Evolutionary conservation across 2,113 vertebrate species (phyloP), one percentile per base, ranked within the genome.

Genomic region (Phylloscopus trochilus): DNA sequence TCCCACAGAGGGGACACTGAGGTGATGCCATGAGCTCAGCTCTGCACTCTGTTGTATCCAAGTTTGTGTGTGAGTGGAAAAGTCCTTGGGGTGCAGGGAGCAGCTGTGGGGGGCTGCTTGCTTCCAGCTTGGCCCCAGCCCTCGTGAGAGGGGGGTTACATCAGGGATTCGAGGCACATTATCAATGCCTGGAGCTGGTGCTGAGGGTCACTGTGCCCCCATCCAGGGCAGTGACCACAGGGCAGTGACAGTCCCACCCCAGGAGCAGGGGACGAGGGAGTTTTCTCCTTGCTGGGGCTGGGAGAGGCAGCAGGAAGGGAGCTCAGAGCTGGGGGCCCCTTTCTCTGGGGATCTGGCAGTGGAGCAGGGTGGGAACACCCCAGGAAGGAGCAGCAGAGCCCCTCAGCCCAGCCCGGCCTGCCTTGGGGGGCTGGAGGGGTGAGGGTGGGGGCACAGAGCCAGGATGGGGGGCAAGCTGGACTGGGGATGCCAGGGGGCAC

Each of bases 141-240:
- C 63, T n/a, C 5, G 2, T 20, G 23, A 4, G 17, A 62, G 4
- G 26, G 6, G 30, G 5, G 16, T 37, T 18, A 15, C 18, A 11
- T 13, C 1, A 4, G 31, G 47, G 7, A 8, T 31, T 44, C 44
- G 4, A 20, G 60, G 11, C 4, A 17, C 19, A 22, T 0, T 4
- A 35, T 20, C 0, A 2, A 11, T 31, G 63, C 23, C 30, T 20
- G 9, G 39, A 78, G 80, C 28, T 59, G 60, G 51, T 59, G 55
- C 55, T 82, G 81, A 62, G 58, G 33, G 76, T 89, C 76, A 12
- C 44, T 1, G 5, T 44, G n/a, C 7, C 10, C 3, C 14, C 14
- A 1, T 12, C 16, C 0, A 2, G 33, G 22, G 26, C 46, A 55
- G 41, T 19, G 80, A 58, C 31, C 35, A 7, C 0, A 3, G 33